These are phyloP conservation scores for Pterobdella sp. DNA, from an alignment of 2,888 invertebrate species.

Conservation along the genomic window DNA sequence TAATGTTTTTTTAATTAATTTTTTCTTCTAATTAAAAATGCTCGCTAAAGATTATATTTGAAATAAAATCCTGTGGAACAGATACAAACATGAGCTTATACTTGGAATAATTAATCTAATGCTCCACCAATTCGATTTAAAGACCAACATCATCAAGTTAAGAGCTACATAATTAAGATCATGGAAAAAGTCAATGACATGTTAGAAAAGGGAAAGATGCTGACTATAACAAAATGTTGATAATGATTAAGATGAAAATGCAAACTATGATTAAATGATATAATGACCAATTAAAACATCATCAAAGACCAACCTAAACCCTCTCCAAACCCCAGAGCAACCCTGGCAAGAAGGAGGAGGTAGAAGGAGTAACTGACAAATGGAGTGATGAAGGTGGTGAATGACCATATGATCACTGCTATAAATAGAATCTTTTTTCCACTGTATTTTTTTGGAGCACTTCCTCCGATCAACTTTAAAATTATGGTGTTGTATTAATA, in stretches of 20 bases:
- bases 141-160: too few species aligned
- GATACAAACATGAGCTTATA: too few species aligned
- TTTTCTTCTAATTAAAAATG: too few species aligned
- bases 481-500: too few species aligned
- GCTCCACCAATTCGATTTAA: too few species aligned
- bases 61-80: too few species aligned
- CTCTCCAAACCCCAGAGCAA: slow-evolving; percentile 66
- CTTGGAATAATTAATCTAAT: too few species aligned
- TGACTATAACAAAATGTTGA: neutral
- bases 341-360: slow-evolving; percentile 60
- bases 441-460: slow-evolving; percentile 63
- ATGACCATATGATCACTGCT: slow-evolving; percentile 66
- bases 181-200: too few species aligned
- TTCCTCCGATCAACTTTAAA: slow-evolving; percentile 59
- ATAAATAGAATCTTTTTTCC: slow-evolving; percentile 63
- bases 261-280: neutral
- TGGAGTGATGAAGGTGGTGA: slow-evolving; percentile 65
- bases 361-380: slow-evolving; percentile 60
- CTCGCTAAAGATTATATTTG: too few species aligned
- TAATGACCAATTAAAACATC: neutral
- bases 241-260: neutral
- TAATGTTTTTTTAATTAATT: too few species aligned
- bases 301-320: slow-evolving; percentile 58
- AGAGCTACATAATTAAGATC: too few species aligned
- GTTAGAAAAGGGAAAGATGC: too few species aligned